phyloP scores from a whole-genome alignment of 2,113 vertebrate species.

The Piaya cayana region DNA sequence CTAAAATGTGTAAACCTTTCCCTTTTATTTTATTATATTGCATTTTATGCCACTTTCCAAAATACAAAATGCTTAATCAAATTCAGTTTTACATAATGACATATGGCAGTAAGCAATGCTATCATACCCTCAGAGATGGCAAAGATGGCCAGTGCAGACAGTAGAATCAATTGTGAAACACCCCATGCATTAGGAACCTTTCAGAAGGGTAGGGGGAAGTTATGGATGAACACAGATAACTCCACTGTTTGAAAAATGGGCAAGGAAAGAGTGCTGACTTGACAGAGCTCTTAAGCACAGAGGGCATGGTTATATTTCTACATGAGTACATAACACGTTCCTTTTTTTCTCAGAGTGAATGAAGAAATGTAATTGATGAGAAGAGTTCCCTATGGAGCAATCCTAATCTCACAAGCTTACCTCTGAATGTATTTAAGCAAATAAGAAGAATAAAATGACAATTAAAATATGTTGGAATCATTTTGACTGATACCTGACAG shows the following conservation, averaged over 20 bases:
- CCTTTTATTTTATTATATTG: background rate
- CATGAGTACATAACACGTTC: background rate
- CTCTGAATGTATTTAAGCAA: background rate
- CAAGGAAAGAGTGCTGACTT: background rate
- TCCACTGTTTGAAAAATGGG: background rate
- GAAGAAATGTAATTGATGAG: background rate
- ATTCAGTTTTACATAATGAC: background rate
- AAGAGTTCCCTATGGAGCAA: background rate
- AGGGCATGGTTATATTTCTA: background rate
- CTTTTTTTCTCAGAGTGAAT: background rate
- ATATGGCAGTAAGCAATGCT: background rate
- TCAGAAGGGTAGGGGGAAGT: background rate
- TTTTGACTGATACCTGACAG: background rate
- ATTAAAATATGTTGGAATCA: background rate
- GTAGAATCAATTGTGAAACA: background rate
- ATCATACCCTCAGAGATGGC: background rate
- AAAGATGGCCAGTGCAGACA: rapidly evolving
- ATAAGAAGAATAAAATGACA: background rate
- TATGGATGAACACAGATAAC: background rate
- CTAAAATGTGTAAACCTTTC: background rate
- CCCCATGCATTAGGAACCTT: background rate
- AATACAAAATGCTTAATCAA: background rate
- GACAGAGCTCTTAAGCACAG: background rate
- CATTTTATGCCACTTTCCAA: background rate
- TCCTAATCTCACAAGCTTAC: background rate